phyloP scores from a whole-genome alignment of 2,797 vertebrate genomes.

The Malurus leucopterus region DNA sequence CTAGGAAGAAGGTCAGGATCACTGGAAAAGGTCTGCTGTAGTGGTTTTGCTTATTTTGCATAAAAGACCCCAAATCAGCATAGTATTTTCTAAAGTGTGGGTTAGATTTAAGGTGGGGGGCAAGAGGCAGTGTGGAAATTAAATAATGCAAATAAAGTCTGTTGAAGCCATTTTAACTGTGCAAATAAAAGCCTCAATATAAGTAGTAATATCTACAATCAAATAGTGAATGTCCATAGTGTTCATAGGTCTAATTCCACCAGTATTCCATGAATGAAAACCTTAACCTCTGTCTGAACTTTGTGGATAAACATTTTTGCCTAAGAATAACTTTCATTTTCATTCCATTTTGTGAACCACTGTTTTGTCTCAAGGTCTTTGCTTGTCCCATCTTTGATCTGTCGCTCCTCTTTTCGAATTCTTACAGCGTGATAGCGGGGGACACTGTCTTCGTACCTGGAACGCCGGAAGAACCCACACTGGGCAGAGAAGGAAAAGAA shows the following conservation, averaged over 20 bases:
- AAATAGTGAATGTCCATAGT: conserved; percentile 31
- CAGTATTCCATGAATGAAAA: conserved; percentile 19
- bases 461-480: conserved; percentile 96
- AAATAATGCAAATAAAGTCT: conserved; percentile 67
- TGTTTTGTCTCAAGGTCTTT: conserved; percentile 85
- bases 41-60: neutral
- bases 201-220: conserved; percentile 55
- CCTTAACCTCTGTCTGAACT: conserved; percentile 5
- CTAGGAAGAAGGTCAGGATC: neutral
- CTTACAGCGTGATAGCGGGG: conserved; percentile 93
- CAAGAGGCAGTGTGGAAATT: conserved; percentile 46
- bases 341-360: conserved; percentile 92
- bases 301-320: neutral
- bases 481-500: conserved; percentile 47
- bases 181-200: conserved; percentile 60
- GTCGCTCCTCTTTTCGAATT: conserved; percentile 86
- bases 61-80: neutral
- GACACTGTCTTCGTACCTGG: conserved; percentile 88
- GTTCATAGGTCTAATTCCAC: conserved; percentile 29
- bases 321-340: conserved; percentile 90
- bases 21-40: neutral
- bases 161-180: conserved; percentile 56
- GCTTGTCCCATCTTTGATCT: conserved; percentile 75
- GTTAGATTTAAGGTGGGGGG: conserved; percentile 15
- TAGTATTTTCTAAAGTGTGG: neutral